A percentile compares a stretch with the other conserved stretches of the same genome.
Evolutionary conservation across 2,113 vertebrate genomes (phyloP).

Genomic region (Melozone crissalis): DNA sequence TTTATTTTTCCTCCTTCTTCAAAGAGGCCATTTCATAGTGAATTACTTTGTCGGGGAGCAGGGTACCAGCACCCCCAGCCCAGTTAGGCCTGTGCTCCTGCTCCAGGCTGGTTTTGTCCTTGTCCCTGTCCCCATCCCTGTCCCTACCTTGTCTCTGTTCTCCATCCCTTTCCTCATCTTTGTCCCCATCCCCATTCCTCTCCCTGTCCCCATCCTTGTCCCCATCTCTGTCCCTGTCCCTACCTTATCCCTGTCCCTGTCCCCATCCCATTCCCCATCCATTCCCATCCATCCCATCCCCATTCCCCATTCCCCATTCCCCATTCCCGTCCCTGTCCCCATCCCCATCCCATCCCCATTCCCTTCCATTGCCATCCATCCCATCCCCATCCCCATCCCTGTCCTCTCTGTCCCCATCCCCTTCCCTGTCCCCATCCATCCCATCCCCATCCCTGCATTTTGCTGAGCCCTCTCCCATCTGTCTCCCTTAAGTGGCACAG

Average conservation of each 20-base stretch:
- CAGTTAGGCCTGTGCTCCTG: slow-evolving; percentile 50
- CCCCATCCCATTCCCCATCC: background rate
- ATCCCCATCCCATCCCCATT: too few species aligned
- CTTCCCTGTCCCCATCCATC: too few species aligned
- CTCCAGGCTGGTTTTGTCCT: slow-evolving; percentile 61
- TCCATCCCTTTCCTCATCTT: background rate
- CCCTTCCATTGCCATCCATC: too few species aligned
- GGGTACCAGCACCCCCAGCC: slow-evolving; percentile 25
- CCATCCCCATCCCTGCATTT: slow-evolving; percentile 47
- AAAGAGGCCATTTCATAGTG: slow-evolving; percentile 61
- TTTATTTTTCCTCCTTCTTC: slow-evolving; percentile 69
- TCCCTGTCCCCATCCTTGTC: slow-evolving; percentile 28
- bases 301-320: too few species aligned
- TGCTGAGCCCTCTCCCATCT: slow-evolving; percentile 63
- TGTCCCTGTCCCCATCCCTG: background rate
- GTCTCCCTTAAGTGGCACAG: slow-evolving; percentile 76
- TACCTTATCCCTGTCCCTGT: background rate
- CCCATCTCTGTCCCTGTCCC: slow-evolving; percentile 16
- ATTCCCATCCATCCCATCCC: background rate
- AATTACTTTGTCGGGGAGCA: slow-evolving; percentile 72
- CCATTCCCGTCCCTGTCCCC: too few species aligned
- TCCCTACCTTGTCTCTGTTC: background rate
- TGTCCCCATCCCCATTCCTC: background rate
- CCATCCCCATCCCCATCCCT: too few species aligned
- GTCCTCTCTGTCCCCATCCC: too few species aligned